A percentile compares a stretch with the other conserved stretches of the same genome.
Evolutionary conservation across 2,888 invertebrate species (phyloP).

Genomic region (Polyommatus iphigenia): DNA sequence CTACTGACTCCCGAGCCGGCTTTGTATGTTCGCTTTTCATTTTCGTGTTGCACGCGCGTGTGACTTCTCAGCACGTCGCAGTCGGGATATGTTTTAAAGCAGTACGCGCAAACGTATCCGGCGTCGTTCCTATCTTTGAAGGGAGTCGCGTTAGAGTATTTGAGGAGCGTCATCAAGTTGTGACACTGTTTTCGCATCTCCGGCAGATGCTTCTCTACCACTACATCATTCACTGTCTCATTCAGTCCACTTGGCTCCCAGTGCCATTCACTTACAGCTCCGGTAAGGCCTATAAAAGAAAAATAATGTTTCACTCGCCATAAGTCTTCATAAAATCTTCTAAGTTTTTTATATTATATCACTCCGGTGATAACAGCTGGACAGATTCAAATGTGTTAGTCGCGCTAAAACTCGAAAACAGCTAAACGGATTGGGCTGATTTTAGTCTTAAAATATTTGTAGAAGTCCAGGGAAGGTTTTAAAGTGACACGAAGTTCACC

Average conservation of each 20-base stretch:
- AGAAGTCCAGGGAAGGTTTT: too few species aligned
- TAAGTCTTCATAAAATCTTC: slow-evolving; percentile 35
- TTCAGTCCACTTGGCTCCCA: slow-evolving; percentile 53
- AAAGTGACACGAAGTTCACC: too few species aligned
- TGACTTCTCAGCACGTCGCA: slow-evolving; percentile 58
- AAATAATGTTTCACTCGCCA: slow-evolving; percentile 57
- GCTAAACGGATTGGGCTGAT: too few species aligned
- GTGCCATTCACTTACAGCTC: slow-evolving; percentile 65
- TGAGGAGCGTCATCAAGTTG: slow-evolving; percentile 65
- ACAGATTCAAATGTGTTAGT: too few species aligned
- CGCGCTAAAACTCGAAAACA: too few species aligned
- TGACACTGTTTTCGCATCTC: slow-evolving; percentile 75
- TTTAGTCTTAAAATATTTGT: too few species aligned
- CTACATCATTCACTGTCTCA: slow-evolving; percentile 49
- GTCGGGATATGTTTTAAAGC: slow-evolving; percentile 65
- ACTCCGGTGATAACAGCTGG: neutral
- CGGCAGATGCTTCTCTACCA: slow-evolving; percentile 57
- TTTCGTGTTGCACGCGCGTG: slow-evolving; percentile 61
- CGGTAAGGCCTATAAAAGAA: slow-evolving; percentile 75
- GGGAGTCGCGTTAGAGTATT: slow-evolving; percentile 68
- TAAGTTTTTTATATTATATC: neutral
- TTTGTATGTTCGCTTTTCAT: slow-evolving; percentile 67
- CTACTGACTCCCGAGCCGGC: slow-evolving; percentile 64
- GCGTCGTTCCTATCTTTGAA: slow-evolving; percentile 72
- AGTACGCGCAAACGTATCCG: slow-evolving; percentile 71